Evolutionary conservation across 2,888 invertebrate species (phyloP), one percentile per base, ranked within the genome.

Genomic region (Myopa tessellatipennis): DNA sequence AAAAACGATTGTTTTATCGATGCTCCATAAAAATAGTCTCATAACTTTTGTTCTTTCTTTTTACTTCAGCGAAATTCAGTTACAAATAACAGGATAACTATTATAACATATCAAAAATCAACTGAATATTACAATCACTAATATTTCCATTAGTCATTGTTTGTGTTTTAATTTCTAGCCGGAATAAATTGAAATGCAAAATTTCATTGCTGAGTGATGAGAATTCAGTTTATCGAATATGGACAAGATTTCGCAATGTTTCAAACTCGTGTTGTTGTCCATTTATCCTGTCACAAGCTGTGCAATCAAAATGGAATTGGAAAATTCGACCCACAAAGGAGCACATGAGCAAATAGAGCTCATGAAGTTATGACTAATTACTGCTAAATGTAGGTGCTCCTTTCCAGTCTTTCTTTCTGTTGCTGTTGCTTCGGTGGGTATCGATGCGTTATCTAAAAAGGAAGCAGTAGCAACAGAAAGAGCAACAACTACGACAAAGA

Each of bases 1-100:
- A 34, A 61, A 63, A 68, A 45, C 68, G 18, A 16, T 68, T 68
- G 68, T 68, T 68, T 68, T 68, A 45, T 68, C 68, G 68, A 68
- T 68, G 68, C n/a, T 16, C 36, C 34, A 36, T 63, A 8, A 45
- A 45, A 45, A 45, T 45, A 6, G 45, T 45, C 7, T 45, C 1
- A 26, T 26, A 26, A 26, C 26, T 26, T 26, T 26, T 26, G 26
- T 26, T 26, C 1, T 26, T 26, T 26, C 26, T 26, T 26, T 26
- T 26, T 26, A 26, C 26, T 26, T 26, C 26, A 26, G 26, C 26
- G 26, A 26, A 26, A 1, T 26, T 26, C 26, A 26, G 26, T 1
- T 26, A n/a, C 26, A 26, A 26, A 26, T 26, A 26, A 26, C 26
- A 26, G 1, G 1, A 26, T 26, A 26, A 26, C 2, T 26, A n/a